These are phyloP conservation scores for Tupaia chinensis DNA, from an alignment of 2,113 vertebrate species.

Conservation along the genomic window DNA sequence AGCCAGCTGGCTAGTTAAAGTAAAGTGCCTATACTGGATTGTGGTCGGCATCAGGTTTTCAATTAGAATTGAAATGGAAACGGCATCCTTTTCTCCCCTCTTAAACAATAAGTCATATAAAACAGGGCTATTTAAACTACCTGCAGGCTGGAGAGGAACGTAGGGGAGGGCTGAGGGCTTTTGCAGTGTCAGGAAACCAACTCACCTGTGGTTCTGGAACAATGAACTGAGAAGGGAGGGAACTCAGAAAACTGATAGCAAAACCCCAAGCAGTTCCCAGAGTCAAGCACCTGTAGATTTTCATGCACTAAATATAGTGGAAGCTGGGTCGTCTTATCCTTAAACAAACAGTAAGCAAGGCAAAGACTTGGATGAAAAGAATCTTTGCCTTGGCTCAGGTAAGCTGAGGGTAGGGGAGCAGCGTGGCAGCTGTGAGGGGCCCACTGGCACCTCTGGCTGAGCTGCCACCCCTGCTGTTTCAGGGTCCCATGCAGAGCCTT, in stretches of 20 bases:
- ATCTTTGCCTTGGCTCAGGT: neutral
- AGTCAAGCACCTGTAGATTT: constrained; percentile 73
- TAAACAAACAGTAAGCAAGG: constrained; percentile 52
- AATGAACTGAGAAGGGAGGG: constrained; percentile 28
- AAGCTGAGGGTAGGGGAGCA: neutral
- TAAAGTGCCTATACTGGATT: neutral
- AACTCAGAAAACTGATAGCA: neutral
- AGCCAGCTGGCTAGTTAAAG: neutral
- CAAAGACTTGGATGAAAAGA: neutral
- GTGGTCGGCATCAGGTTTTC: neutral
- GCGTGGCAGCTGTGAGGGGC: neutral
- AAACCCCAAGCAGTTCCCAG: neutral
- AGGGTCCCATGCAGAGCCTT: neutral
- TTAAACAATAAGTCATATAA: neutral
- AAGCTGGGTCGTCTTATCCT: constrained; percentile 60
- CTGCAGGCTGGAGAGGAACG: neutral
- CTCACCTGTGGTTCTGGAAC: neutral
- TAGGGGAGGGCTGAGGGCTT: rapidly evolving
- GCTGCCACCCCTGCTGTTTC: neutral
- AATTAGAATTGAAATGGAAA: constrained; percentile 19
- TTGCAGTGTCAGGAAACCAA: neutral
- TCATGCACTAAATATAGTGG: constrained; percentile 67
- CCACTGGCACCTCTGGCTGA: neutral
- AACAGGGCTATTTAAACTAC: neutral
- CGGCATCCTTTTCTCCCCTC: neutral